phyloP scores from a whole-genome alignment of 2,113 vertebrate species.

The Tychaedon coryphoeus region DNA sequence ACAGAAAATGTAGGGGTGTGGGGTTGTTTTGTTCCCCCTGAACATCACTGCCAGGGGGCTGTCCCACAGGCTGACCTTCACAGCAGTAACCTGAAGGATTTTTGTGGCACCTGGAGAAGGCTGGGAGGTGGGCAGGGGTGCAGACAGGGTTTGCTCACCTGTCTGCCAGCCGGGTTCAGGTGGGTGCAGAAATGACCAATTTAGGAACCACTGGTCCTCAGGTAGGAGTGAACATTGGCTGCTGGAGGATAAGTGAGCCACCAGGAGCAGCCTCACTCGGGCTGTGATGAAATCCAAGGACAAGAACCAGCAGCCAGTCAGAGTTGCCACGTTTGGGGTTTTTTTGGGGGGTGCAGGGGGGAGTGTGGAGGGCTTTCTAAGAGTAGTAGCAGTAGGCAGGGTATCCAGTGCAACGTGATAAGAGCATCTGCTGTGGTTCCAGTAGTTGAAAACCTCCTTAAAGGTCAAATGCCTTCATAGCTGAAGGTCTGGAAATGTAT shows the following conservation, averaged over 20 bases:
- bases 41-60: background rate
- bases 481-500: background rate
- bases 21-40: background rate
- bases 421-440: background rate
- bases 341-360: fast-evolving
- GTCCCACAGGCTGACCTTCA: background rate
- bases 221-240: background rate
- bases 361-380: background rate
- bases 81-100: background rate
- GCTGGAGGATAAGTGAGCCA: background rate
- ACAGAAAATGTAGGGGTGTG: fast-evolving
- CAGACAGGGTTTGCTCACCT: background rate
- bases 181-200: background rate
- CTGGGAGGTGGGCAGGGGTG: background rate
- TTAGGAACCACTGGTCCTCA: background rate
- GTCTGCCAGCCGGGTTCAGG: background rate
- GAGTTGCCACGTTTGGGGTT: fast-evolving
- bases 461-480: background rate
- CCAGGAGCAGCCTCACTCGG: background rate
- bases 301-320: background rate
- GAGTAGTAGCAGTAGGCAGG: background rate
- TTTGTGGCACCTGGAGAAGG: background rate
- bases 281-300: background rate
- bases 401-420: background rate
- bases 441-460: background rate